Evolutionary conservation across 2,797 vertebrate genomes (phyloP), one percentile per base, ranked within the genome.

Genomic region (Heterohyrax brucei): DNA sequence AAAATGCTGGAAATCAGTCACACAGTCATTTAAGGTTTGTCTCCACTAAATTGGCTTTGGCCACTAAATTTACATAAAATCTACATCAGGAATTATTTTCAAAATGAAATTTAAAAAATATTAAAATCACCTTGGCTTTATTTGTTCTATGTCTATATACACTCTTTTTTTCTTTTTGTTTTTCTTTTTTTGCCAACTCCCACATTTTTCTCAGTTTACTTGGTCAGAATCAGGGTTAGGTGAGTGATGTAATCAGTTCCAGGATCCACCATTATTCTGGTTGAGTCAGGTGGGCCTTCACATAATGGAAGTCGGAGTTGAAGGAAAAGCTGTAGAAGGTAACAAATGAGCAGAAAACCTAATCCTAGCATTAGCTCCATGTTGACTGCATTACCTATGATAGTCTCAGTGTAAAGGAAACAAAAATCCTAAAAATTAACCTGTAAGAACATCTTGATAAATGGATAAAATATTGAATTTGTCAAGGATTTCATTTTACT

Each of bases 1-100:
- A 75, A 93, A 95, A 82, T 87, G 50, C 14, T 94, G 93, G 83
- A 93, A 97, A 89, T 96, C 56, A 91, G 72, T 21, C 33, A 83
- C 88, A 39, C 50, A 86, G 33, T 77, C 89, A 95, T 24, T 86
- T 91, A 91, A 28, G 86, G 94, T 82, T 96, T 48, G 86, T 91
- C 30, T 53, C 73, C 26, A 53, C 39, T 39, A 39, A 39, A 39
- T 39, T 39, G 39, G 39, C 39, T 39, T 39, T 39, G 39, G 39
- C 39, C 39, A 39, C 39, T 39, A 39, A 39, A 39, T 39, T 95
- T 91, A 76, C 82, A 56, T 22, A 94, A 97, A 96, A 64, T 75
- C 3, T 26, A 77, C 33, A 61, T 3, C 7, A 96, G 30, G 5
- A 87, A 28, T 84, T 91, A 61, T 89, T 93, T 90, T 62, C 88